phyloP scores from a whole-genome alignment of 2,888 invertebrate species.

The Orchesella flavescens region DNA sequence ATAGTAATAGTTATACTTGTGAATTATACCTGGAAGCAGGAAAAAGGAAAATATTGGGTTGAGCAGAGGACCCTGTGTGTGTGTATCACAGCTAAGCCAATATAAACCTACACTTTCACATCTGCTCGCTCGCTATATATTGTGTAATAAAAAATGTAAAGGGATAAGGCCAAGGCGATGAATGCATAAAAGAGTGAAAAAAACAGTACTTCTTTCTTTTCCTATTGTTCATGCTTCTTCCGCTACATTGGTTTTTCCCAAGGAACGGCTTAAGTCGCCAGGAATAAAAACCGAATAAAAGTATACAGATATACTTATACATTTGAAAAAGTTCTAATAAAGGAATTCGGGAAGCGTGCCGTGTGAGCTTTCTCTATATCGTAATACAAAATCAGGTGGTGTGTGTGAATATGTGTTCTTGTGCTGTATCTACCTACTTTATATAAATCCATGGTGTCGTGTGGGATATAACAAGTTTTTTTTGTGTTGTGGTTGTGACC shows the following conservation, averaged over 20 bases:
- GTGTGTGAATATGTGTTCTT: neutral
- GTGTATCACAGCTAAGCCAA: too few species aligned
- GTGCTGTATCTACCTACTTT: neutral
- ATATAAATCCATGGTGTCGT: too few species aligned
- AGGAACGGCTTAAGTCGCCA: neutral
- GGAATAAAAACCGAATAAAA: neutral
- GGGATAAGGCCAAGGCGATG: constrained; percentile 35
- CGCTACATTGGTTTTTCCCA: constrained; percentile 47
- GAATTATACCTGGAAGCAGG: neutral
- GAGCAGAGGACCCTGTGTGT: too few species aligned
- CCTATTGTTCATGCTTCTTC: constrained; percentile 54
- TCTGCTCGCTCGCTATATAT: too few species aligned
- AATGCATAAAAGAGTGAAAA: constrained; percentile 39
- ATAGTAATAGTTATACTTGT: neutral
- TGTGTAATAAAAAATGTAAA: constrained; percentile 15
- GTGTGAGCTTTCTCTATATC: neutral
- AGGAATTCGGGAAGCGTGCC: constrained; percentile 1
- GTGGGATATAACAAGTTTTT: neutral
- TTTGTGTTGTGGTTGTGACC: constrained; percentile 17
- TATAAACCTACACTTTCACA: too few species aligned
- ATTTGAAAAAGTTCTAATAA: constrained; percentile 12
- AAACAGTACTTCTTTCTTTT: constrained; percentile 21
- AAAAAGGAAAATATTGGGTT: too few species aligned
- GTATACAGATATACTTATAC: neutral
- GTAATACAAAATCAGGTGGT: neutral